Percentiles rank a stretch among this genome's conserved stretches.
These are phyloP conservation scores for Tanytarsus gracilentus DNA, from an alignment of 2,888 invertebrate species.

Conservation along the genomic window DNA sequence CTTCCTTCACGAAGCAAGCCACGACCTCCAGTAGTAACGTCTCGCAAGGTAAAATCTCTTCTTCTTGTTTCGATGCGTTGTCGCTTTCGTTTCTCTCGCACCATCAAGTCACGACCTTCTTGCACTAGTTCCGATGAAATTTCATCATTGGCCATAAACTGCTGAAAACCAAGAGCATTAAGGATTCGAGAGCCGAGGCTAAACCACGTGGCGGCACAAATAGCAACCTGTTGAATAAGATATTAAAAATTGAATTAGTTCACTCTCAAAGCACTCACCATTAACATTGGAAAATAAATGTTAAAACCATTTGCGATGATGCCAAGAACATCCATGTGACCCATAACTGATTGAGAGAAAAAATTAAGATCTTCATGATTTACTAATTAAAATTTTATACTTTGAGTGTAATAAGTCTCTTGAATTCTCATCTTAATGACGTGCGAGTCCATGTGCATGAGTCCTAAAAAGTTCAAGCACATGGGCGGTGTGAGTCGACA, in stretches of 20 bases:
- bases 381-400: too few species aligned
- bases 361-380: slow-evolving; percentile 35
- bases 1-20: slow-evolving; percentile 29
- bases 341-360: too few species aligned
- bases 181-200: slow-evolving; percentile 84
- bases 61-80: slow-evolving; percentile 71
- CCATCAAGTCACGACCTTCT: slow-evolving; percentile 86
- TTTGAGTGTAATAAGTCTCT: slow-evolving; percentile 93
- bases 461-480: slow-evolving; percentile 94
- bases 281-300: slow-evolving; percentile 97
- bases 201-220: slow-evolving; percentile 67
- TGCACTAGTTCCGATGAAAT: slow-evolving; percentile 88
- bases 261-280: slow-evolving; percentile 49
- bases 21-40: slow-evolving; percentile 43
- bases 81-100: slow-evolving; percentile 74
- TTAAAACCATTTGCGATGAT: slow-evolving; percentile 97
- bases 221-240: not conserved
- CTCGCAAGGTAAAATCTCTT: slow-evolving; percentile 55
- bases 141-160: slow-evolving; percentile 92
- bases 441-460: slow-evolving; percentile 97
- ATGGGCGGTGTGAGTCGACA: slow-evolving; percentile 96
- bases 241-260: not conserved
- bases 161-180: slow-evolving; percentile 89
- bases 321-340: slow-evolving; percentile 96
- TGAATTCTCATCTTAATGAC: slow-evolving; percentile 67